Evolutionary conservation across 2,113 vertebrate genomes (phyloP).

Genomic region (Fukomys damarensis): DNA sequence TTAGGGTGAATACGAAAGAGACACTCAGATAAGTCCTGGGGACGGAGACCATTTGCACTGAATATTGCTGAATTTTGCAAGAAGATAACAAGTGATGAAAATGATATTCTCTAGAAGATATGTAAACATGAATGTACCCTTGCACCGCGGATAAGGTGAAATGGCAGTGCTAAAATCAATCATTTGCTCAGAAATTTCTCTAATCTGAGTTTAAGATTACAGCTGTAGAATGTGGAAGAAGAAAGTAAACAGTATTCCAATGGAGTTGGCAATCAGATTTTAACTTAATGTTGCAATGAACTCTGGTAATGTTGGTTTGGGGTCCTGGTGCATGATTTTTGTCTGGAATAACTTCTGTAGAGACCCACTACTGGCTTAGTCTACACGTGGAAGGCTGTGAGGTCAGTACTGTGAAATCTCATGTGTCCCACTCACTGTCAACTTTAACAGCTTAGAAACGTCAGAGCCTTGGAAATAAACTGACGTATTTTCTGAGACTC

Average conservation of each 20-base stretch:
- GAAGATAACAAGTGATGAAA: not conserved
- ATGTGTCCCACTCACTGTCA: conserved; percentile 21
- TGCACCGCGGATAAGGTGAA: not conserved
- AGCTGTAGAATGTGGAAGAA: not conserved
- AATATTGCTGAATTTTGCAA: not conserved
- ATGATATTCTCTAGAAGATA: not conserved
- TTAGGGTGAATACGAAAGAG: not conserved
- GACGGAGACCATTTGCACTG: not conserved
- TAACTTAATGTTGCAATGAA: not conserved
- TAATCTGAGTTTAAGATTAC: not conserved
- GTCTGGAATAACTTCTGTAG: not conserved
- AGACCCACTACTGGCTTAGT: not conserved
- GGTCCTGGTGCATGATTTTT: not conserved
- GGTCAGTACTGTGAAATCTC: not conserved
- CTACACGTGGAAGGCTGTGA: not conserved
- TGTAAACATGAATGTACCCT: not conserved
- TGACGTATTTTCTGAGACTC: conserved; percentile 18
- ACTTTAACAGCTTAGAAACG: conserved; percentile 46
- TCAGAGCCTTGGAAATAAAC: conserved; percentile 49
- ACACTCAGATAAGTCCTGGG: not conserved
- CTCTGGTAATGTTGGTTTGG: not conserved
- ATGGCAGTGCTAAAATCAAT: not conserved
- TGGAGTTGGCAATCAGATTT: not conserved
- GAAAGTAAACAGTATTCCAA: not conserved
- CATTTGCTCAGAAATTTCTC: not conserved